A percentile compares a stretch with the other conserved stretches of the same genome.
phyloP scores from a whole-genome alignment of 2,797 vertebrate genomes.

The Microcaecilia unicolor region DNA sequence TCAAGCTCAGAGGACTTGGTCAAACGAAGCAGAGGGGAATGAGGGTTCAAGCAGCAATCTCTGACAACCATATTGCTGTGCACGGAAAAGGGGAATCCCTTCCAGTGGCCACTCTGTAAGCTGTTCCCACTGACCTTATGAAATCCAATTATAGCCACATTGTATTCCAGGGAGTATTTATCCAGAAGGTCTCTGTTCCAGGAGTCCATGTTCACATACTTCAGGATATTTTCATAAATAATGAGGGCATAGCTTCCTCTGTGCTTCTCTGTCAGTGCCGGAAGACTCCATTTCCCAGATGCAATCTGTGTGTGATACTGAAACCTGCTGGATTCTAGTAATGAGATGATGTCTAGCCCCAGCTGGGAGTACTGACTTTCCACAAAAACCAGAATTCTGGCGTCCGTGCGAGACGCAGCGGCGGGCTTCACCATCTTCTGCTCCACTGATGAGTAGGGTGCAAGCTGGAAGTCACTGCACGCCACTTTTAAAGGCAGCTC shows the following conservation, averaged over 20 bases:
- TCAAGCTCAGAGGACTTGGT: conserved; percentile 79
- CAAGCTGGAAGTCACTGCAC: conserved; percentile 71
- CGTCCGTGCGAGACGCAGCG: conserved; percentile 71
- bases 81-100: conserved; percentile 77
- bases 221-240: conserved; percentile 89
- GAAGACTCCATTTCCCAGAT: conserved; percentile 91
- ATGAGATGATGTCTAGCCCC: conserved; percentile 87
- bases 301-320: conserved; percentile 86
- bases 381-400: conserved; percentile 83
- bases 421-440: conserved; percentile 61
- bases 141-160: conserved; percentile 86
- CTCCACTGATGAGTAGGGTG: conserved; percentile 61
- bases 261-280: conserved; percentile 76
- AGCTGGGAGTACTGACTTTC: conserved; percentile 93
- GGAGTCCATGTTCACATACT: conserved; percentile 84
- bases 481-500: conserved; percentile 71
- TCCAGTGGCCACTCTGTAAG: conserved; percentile 63
- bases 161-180: conserved; percentile 85
- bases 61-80: conserved; percentile 77
- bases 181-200: conserved; percentile 91
- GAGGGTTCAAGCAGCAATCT: conserved; percentile 84
- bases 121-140: conserved; percentile 80
- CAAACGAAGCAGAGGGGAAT: conserved; percentile 78
- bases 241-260: conserved; percentile 84
- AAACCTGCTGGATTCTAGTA: conserved; percentile 86